phyloP scores from a whole-genome alignment of 2,797 vertebrate genomes.

The Danio aesculapii region DNA sequence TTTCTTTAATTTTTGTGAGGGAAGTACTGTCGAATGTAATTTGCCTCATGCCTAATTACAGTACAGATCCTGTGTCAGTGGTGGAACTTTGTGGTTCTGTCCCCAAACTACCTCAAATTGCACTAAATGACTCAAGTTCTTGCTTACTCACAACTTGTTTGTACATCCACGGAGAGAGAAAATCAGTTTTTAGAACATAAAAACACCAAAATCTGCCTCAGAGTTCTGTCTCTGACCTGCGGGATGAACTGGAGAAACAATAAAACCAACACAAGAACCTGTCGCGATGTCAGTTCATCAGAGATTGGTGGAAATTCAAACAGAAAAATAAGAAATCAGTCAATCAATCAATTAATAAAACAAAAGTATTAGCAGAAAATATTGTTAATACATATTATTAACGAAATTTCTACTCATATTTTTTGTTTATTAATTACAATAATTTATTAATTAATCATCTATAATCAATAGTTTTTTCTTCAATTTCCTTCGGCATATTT shows the following conservation, averaged over 20 bases:
- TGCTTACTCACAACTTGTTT: constrained; percentile 21
- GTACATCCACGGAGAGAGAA: neutral
- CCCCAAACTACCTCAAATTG: constrained; percentile 39
- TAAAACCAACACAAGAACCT: neutral
- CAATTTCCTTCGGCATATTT: too few species aligned
- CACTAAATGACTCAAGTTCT: constrained; percentile 14
- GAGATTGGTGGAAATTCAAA: neutral
- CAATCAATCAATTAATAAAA: too few species aligned
- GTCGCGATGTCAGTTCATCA: neutral
- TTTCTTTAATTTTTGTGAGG: constrained; percentile 33
- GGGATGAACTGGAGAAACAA: neutral
- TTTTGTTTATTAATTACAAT: too few species aligned
- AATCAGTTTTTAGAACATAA: constrained; percentile 6
- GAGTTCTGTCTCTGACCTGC: neutral
- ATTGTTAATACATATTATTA: too few species aligned
- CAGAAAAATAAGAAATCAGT: neutral
- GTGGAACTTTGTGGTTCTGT: constrained; percentile 42
- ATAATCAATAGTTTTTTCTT: too few species aligned
- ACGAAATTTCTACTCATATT: too few species aligned
- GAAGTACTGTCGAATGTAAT: constrained; percentile 33
- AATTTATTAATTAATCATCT: too few species aligned
- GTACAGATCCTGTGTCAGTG: constrained; percentile 32
- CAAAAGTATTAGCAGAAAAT: too few species aligned
- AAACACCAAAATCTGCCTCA: constrained; percentile 1
- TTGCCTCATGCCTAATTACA: constrained; percentile 41